phyloP scores from a whole-genome alignment of 2,888 invertebrate species.

The Ennomos erosarius region DNA sequence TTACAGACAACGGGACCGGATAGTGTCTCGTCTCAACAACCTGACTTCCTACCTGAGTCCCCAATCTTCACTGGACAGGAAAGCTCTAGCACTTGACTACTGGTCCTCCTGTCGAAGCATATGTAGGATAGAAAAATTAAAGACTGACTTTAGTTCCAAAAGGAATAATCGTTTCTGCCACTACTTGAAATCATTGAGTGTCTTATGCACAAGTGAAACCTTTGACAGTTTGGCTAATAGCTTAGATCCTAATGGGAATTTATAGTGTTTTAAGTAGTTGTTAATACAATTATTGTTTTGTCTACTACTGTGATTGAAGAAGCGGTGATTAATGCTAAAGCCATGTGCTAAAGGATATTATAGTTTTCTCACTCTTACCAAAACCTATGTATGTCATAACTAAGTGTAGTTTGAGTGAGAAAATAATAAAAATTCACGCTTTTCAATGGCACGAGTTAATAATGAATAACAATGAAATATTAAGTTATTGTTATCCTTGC shows the following conservation, averaged over 20 bases:
- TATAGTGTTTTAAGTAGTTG: conserved; percentile 36
- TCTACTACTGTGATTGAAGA: conserved; percentile 6
- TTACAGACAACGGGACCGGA: conserved; percentile 79
- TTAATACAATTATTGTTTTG: conserved; percentile 11
- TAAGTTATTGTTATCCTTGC: conserved; percentile 21
- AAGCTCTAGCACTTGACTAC: conserved; percentile 87
- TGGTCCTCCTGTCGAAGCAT: conserved; percentile 88
- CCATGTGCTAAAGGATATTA: too few relatives aligned
- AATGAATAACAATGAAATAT: conserved; percentile 8
- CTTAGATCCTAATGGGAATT: conserved; percentile 50
- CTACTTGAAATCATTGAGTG: conserved; percentile 87
- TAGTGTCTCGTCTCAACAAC: conserved; percentile 62
- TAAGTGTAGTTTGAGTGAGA: too few relatives aligned
- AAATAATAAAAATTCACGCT: too few relatives aligned
- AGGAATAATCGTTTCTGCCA: conserved; percentile 91
- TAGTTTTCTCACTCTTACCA: too few relatives aligned
- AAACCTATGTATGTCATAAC: too few relatives aligned
- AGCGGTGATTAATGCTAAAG: too few relatives aligned
- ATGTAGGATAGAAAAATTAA: conserved; percentile 87
- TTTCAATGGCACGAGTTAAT: too few relatives aligned
- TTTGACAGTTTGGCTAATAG: conserved; percentile 80
- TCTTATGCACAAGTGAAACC: conserved; percentile 77
- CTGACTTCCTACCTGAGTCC: conserved; percentile 81
- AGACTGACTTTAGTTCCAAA: conserved; percentile 85
- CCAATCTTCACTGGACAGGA: conserved; percentile 79